Base-by-base conservation (phyloP, 2,888 invertebrate genomes). In the Mamestra brassicae region DNA sequence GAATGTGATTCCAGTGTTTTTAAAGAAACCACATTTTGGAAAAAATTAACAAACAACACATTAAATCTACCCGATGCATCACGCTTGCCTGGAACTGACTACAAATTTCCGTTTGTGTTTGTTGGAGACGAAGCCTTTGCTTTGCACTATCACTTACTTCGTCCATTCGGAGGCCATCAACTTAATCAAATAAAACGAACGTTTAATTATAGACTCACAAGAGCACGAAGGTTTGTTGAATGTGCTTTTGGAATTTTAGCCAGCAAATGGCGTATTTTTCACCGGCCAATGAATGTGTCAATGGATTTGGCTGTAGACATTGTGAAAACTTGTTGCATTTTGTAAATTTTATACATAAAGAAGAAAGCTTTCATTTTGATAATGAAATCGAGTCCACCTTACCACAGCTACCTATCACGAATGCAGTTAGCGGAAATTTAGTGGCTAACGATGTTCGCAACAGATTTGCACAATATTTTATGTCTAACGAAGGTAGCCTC, bases 191-290 rank as follows among this genome's bases (percentile, higher is more conserved):
- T 75, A 81, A 79, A 85, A 77, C 73, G 72, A 38, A 79, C 45
- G 58, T 86, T 85, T 76, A 86, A 86, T 72, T 87, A 86, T 63
- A 81, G 87, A 73, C 81, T 85, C 67, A 83, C 83, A 52, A 85
- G 87, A 85, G 86, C 87, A 62, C 81, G 86, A 84, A 76, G 85
- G 68, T 83, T 78, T 71, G 85, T 87, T 68, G 87, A 88, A 84
- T 86, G 83, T 73, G 73, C 78, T 50, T 88, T 86, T 83, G 85
- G 85, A n/a, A 87, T 87, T 76, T 74, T 86, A 55, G 78, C 84
- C 75, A 86, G 83, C 71, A 84, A 85, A 74, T 85, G 81, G 81
- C 72, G 85, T 71, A 83, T 86, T 78, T 84, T 84, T 64, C 84
- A 84, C 68, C 75, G 81, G 71, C 84, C 85, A 77, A 58, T 85